A percentile compares a stretch with the other conserved stretches of the same genome.
phyloP scores from a whole-genome alignment of 2,113 vertebrate genomes.

The Ranitomeya imitator region DNA sequence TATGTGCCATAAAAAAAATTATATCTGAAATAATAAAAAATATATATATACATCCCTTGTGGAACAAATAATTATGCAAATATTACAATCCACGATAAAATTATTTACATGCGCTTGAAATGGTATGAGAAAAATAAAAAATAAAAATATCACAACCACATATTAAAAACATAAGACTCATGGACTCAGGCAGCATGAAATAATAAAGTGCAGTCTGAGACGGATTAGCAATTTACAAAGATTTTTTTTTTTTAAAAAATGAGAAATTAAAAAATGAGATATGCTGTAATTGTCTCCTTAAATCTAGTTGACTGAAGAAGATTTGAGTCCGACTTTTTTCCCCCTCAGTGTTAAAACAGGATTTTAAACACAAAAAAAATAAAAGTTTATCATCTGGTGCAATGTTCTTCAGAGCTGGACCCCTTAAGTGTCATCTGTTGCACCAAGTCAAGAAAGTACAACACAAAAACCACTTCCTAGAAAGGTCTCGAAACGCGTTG shows the following conservation, averaged over 20 bases:
- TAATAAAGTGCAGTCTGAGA: constrained; percentile 28
- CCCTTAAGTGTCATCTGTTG: neutral
- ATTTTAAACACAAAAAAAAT: neutral
- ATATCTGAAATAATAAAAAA: constrained; percentile 10
- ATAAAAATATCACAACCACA: neutral
- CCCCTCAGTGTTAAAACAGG: neutral
- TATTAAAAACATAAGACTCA: neutral
- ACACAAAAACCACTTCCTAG: neutral
- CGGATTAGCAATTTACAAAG: neutral
- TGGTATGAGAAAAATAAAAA: constrained; percentile 8
- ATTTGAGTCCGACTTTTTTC: neutral
- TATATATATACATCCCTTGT: constrained; percentile 27
- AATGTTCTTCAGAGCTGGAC: constrained; percentile 28
- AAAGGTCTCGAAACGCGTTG: neutral
- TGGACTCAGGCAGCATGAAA: neutral
- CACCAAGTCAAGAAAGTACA: neutral
- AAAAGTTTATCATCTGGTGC: constrained; percentile 12
- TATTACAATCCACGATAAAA: constrained; percentile 18
- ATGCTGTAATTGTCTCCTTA: neutral
- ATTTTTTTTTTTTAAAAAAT: neutral
- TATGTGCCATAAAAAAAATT: neutral
- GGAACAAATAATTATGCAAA: constrained; percentile 36
- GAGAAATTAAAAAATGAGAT: neutral
- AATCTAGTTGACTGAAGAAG: neutral
- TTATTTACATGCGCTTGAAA: constrained; percentile 52